Conservation (phyloP, 2,888 invertebrate genomes). For the Dryomyza anilis region DNA sequence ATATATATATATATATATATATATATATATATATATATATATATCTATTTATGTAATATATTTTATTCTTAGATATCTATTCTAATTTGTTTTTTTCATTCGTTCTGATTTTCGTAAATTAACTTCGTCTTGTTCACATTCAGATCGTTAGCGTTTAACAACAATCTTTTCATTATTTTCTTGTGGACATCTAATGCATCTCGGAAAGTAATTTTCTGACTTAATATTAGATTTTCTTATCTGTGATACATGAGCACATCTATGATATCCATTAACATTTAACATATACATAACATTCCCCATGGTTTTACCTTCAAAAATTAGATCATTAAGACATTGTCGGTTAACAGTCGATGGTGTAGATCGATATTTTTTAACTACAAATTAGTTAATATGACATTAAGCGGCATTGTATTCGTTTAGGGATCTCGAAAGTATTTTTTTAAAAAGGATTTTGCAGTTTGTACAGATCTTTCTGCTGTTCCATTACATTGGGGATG, state of each 20-base stretch:
- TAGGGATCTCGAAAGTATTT: neutral
- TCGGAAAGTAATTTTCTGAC: no score
- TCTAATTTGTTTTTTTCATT: no score
- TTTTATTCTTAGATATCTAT: no score
- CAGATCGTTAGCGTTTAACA: no score
- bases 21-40: no score
- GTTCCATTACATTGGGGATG: conserved; percentile 24
- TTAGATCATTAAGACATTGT: neutral
- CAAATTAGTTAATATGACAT: conserved; percentile 1
- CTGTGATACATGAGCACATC: neutral
- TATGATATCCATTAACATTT: no score
- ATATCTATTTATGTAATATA: no score
- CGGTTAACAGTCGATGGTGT: conserved; percentile 5
- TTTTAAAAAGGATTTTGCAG: neutral
- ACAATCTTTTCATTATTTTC: no score
- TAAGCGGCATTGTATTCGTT: neutral
- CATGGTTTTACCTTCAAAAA: neutral
- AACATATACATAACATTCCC: neutral
- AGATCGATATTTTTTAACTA: conserved; percentile 6
- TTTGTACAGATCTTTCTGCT: conserved; percentile 22
- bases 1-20: no score
- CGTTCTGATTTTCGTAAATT: no score
- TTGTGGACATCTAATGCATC: no score
- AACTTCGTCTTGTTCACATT: no score
- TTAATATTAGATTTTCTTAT: neutral